Conservation (phyloP, 2,888 invertebrate genomes). For the Blera fallax region DNA sequence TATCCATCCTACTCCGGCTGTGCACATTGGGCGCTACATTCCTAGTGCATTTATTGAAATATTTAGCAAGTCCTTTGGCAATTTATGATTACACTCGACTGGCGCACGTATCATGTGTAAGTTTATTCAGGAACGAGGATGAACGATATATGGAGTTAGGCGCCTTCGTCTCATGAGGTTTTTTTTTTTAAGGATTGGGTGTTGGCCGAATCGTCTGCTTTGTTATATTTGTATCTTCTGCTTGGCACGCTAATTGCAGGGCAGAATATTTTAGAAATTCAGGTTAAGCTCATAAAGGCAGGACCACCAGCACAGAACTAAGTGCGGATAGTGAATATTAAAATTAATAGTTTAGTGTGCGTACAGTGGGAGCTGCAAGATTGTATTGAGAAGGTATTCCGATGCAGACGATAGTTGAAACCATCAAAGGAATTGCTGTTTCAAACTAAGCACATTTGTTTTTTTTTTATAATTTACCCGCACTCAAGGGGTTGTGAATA, state of each 20-base stretch:
- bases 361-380: neutral
- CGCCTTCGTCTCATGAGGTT: neutral
- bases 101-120: constrained; percentile 37
- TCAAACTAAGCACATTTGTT: no score
- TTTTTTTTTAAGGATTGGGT: neutral
- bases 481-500: no score
- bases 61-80: constrained; percentile 49
- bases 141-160: neutral
- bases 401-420: neutral
- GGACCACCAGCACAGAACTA: neutral
- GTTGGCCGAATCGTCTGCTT: neutral
- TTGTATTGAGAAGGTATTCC: neutral
- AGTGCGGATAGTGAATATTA: neutral
- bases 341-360: neutral
- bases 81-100: constrained; percentile 59
- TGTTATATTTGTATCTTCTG: neutral
- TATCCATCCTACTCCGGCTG: neutral
- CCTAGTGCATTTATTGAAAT: constrained; percentile 63
- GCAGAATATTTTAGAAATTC: constrained; percentile 42
- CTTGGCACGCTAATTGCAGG: constrained; percentile 31
- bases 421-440: neutral
- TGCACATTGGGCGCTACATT: constrained; percentile 36
- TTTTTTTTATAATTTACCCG: no score
- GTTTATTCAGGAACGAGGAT: neutral
- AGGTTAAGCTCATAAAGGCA: constrained; percentile 34